phyloP scores from a whole-genome alignment of 2,113 vertebrate species.

The Anseranas semipalmata region DNA sequence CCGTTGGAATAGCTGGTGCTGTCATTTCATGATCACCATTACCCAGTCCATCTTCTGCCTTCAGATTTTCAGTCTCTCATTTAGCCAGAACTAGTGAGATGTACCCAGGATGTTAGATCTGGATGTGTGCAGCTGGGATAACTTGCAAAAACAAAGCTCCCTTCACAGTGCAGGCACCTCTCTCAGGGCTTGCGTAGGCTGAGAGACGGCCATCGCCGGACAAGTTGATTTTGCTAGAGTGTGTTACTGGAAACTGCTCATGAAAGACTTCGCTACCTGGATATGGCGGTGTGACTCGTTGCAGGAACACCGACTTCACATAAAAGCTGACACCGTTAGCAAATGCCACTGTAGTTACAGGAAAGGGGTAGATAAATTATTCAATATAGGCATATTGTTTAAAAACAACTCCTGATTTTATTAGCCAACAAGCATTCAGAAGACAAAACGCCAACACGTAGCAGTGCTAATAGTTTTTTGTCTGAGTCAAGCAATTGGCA shows the following conservation, averaged over 20 bases:
- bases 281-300: not conserved
- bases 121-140: not conserved
- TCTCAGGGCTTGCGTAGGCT: not conserved
- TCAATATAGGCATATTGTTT: not conserved
- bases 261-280: not conserved
- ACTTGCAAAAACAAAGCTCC: not conserved
- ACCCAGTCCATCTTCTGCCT: not conserved
- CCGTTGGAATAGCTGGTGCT: not conserved
- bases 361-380: not conserved
- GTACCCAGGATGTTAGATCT: not conserved
- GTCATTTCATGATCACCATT: not conserved
- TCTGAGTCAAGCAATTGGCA: not conserved
- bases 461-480: not conserved
- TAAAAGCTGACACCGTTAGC: not conserved
- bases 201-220: not conserved
- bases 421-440: not conserved
- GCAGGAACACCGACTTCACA: not conserved
- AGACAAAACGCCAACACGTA: not conserved
- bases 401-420: not conserved
- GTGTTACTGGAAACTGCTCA: not conserved
- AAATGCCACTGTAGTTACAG: not conserved
- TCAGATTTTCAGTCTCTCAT: not conserved
- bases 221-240: not conserved
- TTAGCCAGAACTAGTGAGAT: not conserved
- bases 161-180: accelerated